A percentile compares a stretch with the other conserved stretches of the same genome.
Evolutionary conservation across 2,113 vertebrate species (phyloP).

Genomic region (Phoenicopterus ruber): DNA sequence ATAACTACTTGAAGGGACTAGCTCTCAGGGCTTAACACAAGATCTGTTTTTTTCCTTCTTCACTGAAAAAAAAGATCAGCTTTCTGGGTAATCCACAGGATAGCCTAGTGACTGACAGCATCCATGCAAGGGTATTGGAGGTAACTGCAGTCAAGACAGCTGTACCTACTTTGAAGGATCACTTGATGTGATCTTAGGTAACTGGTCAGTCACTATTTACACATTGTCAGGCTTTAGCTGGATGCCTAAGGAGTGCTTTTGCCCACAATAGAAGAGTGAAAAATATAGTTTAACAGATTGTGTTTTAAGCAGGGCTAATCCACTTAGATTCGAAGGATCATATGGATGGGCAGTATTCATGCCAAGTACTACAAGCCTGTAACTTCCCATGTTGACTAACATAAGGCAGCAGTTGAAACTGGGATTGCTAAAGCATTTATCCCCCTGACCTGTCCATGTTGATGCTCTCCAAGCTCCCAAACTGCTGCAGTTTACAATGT

Average conservation of each 20-base stretch:
- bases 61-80: not conserved
- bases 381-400: not conserved
- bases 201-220: not conserved
- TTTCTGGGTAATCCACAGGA: not conserved
- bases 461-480: not conserved
- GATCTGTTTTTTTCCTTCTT: not conserved
- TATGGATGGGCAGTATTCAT: not conserved
- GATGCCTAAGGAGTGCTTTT: not conserved
- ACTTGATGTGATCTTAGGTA: not conserved
- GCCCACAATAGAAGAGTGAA: not conserved
- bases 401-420: not conserved
- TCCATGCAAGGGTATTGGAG: rapidly evolving
- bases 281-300: not conserved
- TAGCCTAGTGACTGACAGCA: not conserved
- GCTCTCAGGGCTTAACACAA: not conserved
- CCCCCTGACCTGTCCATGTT: not conserved
- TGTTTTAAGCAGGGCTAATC: not conserved
- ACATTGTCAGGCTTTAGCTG: not conserved
- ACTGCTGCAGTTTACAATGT: not conserved
- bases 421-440: not conserved
- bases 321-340: not conserved
- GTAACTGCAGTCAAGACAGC: not conserved
- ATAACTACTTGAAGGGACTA: not conserved
- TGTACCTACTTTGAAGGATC: not conserved
- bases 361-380: not conserved